These are phyloP conservation scores for Epiblema foenella DNA, from an alignment of 2,888 invertebrate genomes.

Conservation along the genomic window DNA sequence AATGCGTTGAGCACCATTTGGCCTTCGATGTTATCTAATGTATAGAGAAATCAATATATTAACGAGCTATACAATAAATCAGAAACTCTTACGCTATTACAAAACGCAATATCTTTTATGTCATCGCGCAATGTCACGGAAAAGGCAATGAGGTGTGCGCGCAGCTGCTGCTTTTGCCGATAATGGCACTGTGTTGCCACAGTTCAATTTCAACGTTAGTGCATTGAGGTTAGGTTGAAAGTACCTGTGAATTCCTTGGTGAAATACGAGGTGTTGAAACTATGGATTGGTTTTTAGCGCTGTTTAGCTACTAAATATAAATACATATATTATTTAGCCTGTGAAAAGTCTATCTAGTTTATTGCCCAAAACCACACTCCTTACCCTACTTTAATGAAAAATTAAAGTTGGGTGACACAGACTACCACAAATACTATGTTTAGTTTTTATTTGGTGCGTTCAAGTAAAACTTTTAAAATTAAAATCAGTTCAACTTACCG, in stretches of 20 bases:
- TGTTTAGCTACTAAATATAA: background rate
- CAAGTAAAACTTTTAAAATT: too few relatives aligned
- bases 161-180: slow-evolving; percentile 72
- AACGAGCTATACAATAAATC: slow-evolving; percentile 56
- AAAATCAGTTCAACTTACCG: too few relatives aligned
- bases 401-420: too few relatives aligned
- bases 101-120: slow-evolving; percentile 78
- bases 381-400: too few relatives aligned
- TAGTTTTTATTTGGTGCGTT: too few relatives aligned
- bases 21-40: background rate
- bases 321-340: too few relatives aligned
- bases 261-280: background rate
- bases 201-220: slow-evolving; percentile 6
- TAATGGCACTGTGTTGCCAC: slow-evolving; percentile 61
- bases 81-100: slow-evolving; percentile 65
- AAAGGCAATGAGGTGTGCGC: slow-evolving; percentile 80
- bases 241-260: background rate
- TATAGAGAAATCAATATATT: slow-evolving; percentile 22
- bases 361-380: too few relatives aligned
- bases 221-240: background rate
- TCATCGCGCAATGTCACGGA: slow-evolving; percentile 79
- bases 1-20: background rate
- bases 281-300: background rate
- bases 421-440: too few relatives aligned
- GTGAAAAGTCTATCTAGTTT: too few relatives aligned